These are phyloP conservation scores for Pelosia muscerda DNA, from an alignment of 2,888 invertebrate genomes.

Conservation along the genomic window DNA sequence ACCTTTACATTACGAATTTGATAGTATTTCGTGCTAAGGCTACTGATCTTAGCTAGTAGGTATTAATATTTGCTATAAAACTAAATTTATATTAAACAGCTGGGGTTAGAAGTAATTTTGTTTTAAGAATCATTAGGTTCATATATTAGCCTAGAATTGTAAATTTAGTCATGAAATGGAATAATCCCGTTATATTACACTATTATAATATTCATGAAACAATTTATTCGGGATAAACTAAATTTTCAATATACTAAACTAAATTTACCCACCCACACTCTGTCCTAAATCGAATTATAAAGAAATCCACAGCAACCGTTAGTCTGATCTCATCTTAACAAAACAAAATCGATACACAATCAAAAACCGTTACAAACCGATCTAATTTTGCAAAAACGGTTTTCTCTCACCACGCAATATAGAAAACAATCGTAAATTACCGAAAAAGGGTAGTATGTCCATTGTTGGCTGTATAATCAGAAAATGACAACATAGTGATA, in stretches of 20 bases:
- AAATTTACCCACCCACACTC: background rate
- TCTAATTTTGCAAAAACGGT: slow-evolving; percentile 66
- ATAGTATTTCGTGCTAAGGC: too few species aligned
- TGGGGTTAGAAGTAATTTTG: too few species aligned
- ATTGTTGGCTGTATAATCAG: slow-evolving; percentile 64
- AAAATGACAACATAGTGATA: slow-evolving; percentile 58
- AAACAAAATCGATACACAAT: slow-evolving; percentile 43
- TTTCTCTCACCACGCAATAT: slow-evolving; percentile 52
- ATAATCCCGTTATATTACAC: background rate
- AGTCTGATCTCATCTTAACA: slow-evolving; percentile 53
- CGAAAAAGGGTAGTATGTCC: slow-evolving; percentile 64
- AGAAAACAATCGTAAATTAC: slow-evolving; percentile 64
- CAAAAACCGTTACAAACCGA: slow-evolving; percentile 60
- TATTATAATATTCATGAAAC: background rate
- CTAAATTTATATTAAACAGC: too few species aligned
- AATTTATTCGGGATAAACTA: background rate
- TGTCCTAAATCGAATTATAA: background rate
- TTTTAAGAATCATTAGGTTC: too few species aligned
- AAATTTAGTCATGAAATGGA: background rate
- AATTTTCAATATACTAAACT: background rate
- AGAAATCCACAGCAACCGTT: slow-evolving; percentile 40
- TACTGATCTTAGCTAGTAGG: too few species aligned
- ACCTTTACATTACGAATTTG: too few species aligned
- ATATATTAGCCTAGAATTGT: background rate
- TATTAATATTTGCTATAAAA: too few species aligned